These are phyloP conservation scores for Drosophila neonasuta DNA, from an alignment of 2,888 invertebrate species.

Conservation along the genomic window DNA sequence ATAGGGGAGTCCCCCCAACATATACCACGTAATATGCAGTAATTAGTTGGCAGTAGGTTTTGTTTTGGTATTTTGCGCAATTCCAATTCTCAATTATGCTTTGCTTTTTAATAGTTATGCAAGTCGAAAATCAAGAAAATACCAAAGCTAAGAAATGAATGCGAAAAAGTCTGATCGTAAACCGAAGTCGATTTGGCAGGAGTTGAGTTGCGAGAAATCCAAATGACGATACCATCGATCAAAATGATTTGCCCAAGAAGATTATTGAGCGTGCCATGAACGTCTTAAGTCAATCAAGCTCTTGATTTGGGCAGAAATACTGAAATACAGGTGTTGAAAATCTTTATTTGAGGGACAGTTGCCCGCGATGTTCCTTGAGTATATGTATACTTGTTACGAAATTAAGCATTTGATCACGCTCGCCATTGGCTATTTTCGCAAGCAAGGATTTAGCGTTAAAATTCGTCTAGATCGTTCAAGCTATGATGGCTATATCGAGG, in stretches of 20 bases:
- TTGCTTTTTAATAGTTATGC: not conserved
- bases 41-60: not conserved
- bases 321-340: too few species aligned
- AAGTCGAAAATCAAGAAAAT: not conserved
- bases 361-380: too few species aligned
- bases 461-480: constrained; percentile 88
- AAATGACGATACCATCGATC: not conserved
- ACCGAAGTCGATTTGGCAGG: not conserved
- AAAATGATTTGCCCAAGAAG: too few species aligned
- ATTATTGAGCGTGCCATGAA: too few species aligned
- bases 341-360: too few species aligned
- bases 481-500: constrained; percentile 97
- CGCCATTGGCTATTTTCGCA: too few species aligned
- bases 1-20: not conserved
- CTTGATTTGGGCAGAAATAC: too few species aligned
- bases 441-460: too few species aligned
- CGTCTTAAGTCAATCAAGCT: too few species aligned
- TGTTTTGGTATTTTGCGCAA: not conserved
- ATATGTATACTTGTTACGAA: too few species aligned
- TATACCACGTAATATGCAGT: not conserved
- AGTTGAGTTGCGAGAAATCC: not conserved
- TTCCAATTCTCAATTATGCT: not conserved
- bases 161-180: not conserved
- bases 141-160: not conserved
- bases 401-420: too few species aligned